Percentiles rank a stretch among this genome's conserved stretches.
phyloP scores from a whole-genome alignment of 2,113 vertebrate genomes.

The Corythoichthys haematopterus region DNA sequence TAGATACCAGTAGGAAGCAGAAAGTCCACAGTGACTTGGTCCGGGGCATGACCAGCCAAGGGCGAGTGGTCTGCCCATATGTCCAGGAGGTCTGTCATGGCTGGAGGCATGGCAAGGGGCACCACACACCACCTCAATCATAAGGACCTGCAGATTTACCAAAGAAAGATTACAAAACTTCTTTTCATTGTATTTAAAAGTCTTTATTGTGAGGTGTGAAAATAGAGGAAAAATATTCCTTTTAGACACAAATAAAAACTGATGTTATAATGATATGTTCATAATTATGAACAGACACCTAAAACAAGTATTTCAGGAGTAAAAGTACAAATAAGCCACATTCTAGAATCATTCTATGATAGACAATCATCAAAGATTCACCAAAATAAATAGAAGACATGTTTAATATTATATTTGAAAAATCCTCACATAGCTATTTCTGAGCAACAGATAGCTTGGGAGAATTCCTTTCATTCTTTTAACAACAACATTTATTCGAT shows the following conservation, averaged over 20 bases:
- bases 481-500: constrained; percentile 13
- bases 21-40: constrained; percentile 87
- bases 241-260: background rate
- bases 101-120: constrained; percentile 89
- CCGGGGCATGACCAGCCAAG: constrained; percentile 78
- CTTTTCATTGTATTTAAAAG: background rate
- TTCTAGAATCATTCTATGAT: background rate
- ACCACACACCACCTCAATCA: constrained; percentile 82
- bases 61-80: constrained; percentile 92
- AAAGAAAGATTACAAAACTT: background rate
- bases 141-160: constrained; percentile 69
- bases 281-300: background rate
- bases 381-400: background rate
- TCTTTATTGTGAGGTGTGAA: background rate
- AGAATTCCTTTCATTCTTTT: background rate
- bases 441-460: background rate
- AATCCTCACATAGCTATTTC: background rate
- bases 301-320: background rate
- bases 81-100: constrained; percentile 94
- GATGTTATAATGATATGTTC: background rate
- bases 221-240: background rate
- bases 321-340: background rate
- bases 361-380: background rate
- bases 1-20: constrained; percentile 95
- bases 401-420: background rate